These are phyloP conservation scores for Rotaria sp. DNA, from an alignment of 2,888 invertebrate genomes.

Conservation along the genomic window DNA sequence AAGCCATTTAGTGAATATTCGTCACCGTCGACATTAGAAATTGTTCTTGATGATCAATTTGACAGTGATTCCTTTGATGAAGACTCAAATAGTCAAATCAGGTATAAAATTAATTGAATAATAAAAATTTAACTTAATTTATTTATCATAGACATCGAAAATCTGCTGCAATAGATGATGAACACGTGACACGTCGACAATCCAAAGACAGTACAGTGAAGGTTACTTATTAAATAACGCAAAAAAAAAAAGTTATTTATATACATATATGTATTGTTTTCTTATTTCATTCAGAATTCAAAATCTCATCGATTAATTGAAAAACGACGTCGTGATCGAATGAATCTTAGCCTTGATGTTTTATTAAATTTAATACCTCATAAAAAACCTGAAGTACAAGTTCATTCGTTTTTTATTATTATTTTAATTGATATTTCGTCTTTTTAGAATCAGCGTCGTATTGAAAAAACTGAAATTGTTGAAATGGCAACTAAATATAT, in stretches of 20 bases:
- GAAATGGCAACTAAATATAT: slow-evolving; percentile 93
- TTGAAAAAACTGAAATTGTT: slow-evolving; percentile 94
- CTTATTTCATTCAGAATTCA: slow-evolving; percentile 72
- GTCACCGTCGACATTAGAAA: not conserved
- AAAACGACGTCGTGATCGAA: slow-evolving; percentile 83
- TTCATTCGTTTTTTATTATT: not conserved
- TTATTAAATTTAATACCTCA: slow-evolving; percentile 78
- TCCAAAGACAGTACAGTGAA: not conserved
- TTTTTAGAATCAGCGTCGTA: slow-evolving; percentile 72
- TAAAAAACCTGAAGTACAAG: not conserved
- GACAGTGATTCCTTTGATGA: not conserved
- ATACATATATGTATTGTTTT: not conserved
- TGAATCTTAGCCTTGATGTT: slow-evolving; percentile 93
- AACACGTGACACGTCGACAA: not conserved
- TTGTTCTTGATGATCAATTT: not conserved
- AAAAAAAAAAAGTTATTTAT: not conserved
- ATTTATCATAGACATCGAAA: no score
- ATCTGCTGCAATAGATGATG: not conserved
- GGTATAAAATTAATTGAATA: not conserved
- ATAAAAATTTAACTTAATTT: no score
- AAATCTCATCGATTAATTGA: slow-evolving; percentile 95
- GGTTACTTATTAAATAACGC: not conserved
- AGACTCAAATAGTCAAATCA: not conserved
- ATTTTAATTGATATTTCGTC: slow-evolving; percentile 13
- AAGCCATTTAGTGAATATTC: not conserved